Evolutionary conservation across 1,140 invertebrate genomes (phyloP), one percentile per base, ranked within the genome.

Genomic region (Bombus vancouverensis): DNA sequence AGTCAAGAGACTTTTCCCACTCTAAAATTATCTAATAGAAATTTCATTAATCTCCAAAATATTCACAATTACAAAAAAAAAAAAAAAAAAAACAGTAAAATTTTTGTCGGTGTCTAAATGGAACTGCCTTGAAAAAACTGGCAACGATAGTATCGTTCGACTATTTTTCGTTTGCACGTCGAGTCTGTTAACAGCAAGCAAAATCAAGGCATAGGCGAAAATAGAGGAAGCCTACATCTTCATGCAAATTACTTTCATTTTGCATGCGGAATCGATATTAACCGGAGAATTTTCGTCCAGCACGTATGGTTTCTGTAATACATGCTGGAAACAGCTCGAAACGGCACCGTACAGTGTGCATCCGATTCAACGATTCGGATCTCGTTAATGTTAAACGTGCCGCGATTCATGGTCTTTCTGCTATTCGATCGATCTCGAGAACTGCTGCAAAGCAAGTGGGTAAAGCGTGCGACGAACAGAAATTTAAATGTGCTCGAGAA

Each of bases 181-280:
- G 42, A 47, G 18, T 53, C 47, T 83, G 79, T 83, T 86, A 80
- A 71, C 81, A 42, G 75, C 82, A 68, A 73, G 70, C 75, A 73
- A 88, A 89, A 88, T 86, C 83, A 68, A 79, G 81, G 62, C 81
- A 73, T 59, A 53, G 9, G 13, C 57, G 74, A 65, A 71, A 80
- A 53, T 53, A 18, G 47, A 53, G 47, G 71, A 86, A 78, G 32
- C 42, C 75, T 88, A 86, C 86, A 88, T 86, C 83, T 86, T 71
- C 74, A 89, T 89, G 88, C 88, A 89, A 89, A 89, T 89, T 86
- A 86, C 75, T 80, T 83, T 88, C 84, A 86, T 85, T 89, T 79
- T 76, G 87, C 85, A 86, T 88, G 87, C 88, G 57, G 37, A 87
- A 88, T 88, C 87, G 87, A 88, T 88, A 87, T 59, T 57, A 66